These are phyloP conservation scores for Lepidochrysops patricia DNA, from an alignment of 2,888 invertebrate genomes.

Conservation along the genomic window DNA sequence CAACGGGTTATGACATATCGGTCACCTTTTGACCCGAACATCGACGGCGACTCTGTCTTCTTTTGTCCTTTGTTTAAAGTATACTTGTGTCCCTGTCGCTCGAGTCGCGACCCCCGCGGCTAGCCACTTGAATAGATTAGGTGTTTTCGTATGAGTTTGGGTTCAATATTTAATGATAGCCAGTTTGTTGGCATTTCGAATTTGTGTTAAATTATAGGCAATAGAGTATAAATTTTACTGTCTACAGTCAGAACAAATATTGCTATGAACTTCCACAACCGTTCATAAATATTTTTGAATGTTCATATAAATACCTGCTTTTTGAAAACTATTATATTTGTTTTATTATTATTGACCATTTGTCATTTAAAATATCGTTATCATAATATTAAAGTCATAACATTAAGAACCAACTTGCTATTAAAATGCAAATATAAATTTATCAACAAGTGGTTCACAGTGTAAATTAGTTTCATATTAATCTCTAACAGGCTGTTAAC, in stretches of 20 bases:
- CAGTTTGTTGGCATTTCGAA: slow-evolving; percentile 62
- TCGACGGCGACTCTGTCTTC: slow-evolving; percentile 45
- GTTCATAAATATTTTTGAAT: not conserved
- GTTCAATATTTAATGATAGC: slow-evolving; percentile 72
- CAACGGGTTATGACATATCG: slow-evolving; percentile 73
- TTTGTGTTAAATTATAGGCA: slow-evolving; percentile 33
- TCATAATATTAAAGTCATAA: not conserved
- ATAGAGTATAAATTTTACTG: not conserved
- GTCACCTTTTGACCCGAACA: slow-evolving; percentile 66
- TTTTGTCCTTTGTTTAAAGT: slow-evolving; percentile 40
- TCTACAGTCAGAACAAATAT: not conserved
- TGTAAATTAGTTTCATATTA: not conserved
- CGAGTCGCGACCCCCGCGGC: slow-evolving; percentile 64
- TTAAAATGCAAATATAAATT: not conserved
- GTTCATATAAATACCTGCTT: too few species aligned
- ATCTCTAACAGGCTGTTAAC: not conserved
- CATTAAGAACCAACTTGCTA: too few species aligned
- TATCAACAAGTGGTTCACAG: too few species aligned
- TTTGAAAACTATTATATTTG: too few species aligned
- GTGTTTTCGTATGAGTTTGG: slow-evolving; percentile 64
- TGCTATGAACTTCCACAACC: too few species aligned
- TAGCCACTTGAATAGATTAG: slow-evolving; percentile 73
- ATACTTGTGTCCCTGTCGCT: slow-evolving; percentile 47
- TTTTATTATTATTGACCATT: too few species aligned
- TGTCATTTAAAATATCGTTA: too few species aligned